A percentile compares a stretch with the other conserved stretches of the same genome.
Conservation (phyloP, 2,888 invertebrate genomes). For the Platypus cylindrus region DNA sequence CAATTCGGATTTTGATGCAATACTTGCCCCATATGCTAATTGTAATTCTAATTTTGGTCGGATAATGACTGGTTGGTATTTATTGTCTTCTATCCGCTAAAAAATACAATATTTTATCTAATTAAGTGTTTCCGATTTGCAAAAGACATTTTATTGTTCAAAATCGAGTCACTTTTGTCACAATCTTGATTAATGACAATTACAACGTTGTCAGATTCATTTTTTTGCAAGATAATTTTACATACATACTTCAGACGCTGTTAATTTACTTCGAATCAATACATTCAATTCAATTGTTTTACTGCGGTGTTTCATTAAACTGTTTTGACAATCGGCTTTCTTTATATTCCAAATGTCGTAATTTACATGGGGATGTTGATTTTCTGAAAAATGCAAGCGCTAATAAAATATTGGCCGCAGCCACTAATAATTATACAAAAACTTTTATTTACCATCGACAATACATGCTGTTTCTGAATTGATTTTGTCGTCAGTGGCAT, state of each 20-base stretch:
- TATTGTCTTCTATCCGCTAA: not conserved
- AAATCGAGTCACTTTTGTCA: no score
- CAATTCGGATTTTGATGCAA: slow-evolving; percentile 26
- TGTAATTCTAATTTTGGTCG: slow-evolving; percentile 29
- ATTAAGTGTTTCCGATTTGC: not conserved
- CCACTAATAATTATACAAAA: not conserved
- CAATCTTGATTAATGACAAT: no score
- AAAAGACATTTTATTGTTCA: no score
- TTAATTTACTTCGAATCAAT: slow-evolving; percentile 27
- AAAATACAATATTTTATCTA: not conserved
- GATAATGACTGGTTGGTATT: slow-evolving; percentile 24
- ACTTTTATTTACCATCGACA: no score
- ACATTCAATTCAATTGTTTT: slow-evolving; percentile 25
- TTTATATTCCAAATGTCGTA: slow-evolving; percentile 29
- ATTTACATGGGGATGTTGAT: slow-evolving; percentile 26
- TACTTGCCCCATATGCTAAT: slow-evolving; percentile 24
- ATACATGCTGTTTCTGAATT: no score
- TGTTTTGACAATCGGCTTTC: slow-evolving; percentile 19
- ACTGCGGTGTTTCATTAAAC: slow-evolving; percentile 23
- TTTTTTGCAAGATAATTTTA: no score
- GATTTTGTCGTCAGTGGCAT: no score
- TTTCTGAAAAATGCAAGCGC: not conserved
- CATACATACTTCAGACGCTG: slow-evolving; percentile 28
- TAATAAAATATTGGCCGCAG: not conserved
- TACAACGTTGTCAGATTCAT: no score